Conservation (phyloP, 2,888 invertebrate genomes). For the Meta bourneti region DNA sequence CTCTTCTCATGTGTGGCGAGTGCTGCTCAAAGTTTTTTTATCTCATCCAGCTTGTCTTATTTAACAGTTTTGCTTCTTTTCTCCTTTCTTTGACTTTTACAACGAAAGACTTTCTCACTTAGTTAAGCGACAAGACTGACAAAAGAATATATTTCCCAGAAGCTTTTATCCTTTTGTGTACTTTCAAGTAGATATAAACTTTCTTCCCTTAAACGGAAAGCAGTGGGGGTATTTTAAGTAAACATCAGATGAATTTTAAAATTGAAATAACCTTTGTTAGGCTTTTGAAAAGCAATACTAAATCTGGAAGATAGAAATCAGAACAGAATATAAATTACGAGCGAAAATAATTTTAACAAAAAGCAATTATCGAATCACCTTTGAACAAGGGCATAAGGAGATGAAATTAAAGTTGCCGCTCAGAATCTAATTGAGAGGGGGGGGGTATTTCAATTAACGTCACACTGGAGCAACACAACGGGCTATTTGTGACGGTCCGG, state of each 20-base stretch:
- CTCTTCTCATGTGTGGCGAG: neutral
- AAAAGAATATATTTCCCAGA: neutral
- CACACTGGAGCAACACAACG: no score
- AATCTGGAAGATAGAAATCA: no score
- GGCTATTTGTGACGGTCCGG: no score
- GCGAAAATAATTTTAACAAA: no score
- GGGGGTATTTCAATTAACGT: no score
- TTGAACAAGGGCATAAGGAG: no score
- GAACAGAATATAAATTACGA: no score
- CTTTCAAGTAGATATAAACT: neutral
- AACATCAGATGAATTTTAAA: neutral
- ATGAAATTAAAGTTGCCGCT: no score
- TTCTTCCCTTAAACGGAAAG: neutral
- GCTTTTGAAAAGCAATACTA: no score
- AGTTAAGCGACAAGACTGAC: constrained; percentile 30
- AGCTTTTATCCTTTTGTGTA: constrained; percentile 5
- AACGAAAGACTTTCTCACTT: constrained; percentile 32
- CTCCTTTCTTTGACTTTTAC: constrained; percentile 15
- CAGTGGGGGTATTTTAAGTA: neutral
- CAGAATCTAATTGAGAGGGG: no score
- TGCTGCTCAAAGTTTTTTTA: constrained; percentile 7
- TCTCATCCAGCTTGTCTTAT: constrained; percentile 36
- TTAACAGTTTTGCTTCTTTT: constrained; percentile 27
- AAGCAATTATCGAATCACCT: no score
- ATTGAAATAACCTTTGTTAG: neutral